Conservation (phyloP, 2,113 vertebrate species). For the Phycodurus eques region DNA sequence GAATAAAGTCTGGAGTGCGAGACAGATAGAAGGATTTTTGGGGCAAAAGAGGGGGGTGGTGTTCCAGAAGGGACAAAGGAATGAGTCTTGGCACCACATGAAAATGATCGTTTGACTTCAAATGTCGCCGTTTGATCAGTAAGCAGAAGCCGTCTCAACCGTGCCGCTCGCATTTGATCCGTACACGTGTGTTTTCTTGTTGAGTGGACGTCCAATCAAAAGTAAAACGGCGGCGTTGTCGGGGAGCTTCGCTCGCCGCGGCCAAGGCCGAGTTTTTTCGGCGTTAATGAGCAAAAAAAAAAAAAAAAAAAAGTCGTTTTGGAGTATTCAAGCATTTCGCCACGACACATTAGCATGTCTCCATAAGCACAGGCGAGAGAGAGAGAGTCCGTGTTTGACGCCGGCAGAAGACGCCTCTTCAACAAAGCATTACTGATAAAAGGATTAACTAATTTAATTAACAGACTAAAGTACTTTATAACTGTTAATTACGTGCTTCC, state of each 20-base stretch:
- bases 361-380: slow-evolving; percentile 39
- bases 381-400: slow-evolving; percentile 27
- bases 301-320: neutral
- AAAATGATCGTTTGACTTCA: slow-evolving; percentile 49
- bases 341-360: slow-evolving; percentile 44
- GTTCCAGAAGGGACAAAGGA: slow-evolving; percentile 30
- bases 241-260: neutral
- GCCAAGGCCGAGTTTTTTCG: neutral
- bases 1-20: slow-evolving; percentile 60
- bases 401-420: slow-evolving; percentile 56
- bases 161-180: slow-evolving; percentile 25
- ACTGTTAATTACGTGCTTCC: slow-evolving; percentile 78
- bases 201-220: slow-evolving; percentile 16
- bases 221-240: neutral
- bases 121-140: slow-evolving; percentile 36
- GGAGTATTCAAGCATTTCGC: slow-evolving; percentile 8
- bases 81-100: slow-evolving; percentile 37
- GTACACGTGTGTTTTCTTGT: slow-evolving; percentile 18
- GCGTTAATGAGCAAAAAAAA: slow-evolving; percentile 26
- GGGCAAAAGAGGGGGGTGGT: slow-evolving; percentile 4
- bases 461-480: slow-evolving; percentile 79
- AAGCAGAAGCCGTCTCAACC: slow-evolving; percentile 17
- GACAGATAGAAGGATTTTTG: slow-evolving; percentile 29
- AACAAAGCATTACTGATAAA: slow-evolving; percentile 75
- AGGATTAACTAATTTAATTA: slow-evolving; percentile 81